phyloP scores from a whole-genome alignment of 2,113 vertebrate species.

The Megaceryle maxima region DNA sequence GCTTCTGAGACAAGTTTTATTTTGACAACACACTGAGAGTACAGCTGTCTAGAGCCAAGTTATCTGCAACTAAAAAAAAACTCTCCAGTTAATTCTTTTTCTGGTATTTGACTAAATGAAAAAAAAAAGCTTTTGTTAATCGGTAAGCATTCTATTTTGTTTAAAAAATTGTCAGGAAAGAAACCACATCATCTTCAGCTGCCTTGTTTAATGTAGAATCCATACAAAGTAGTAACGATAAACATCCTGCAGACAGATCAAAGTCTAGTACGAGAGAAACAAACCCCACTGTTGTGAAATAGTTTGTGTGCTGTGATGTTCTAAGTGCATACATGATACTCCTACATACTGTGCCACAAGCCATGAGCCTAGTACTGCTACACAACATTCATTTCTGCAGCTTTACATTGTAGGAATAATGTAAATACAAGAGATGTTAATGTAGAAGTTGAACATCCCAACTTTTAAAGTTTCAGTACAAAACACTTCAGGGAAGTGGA shows the following conservation, averaged over 20 bases:
- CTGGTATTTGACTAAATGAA: not conserved
- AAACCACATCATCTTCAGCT: not conserved
- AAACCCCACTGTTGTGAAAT: not conserved
- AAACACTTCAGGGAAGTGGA: not conserved
- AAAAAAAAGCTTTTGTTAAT: not conserved
- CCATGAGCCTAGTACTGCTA: not conserved
- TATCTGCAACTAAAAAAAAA: not conserved
- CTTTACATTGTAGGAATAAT: not conserved
- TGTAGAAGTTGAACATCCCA: not conserved
- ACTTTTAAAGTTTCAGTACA: not conserved
- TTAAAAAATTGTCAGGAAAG: not conserved
- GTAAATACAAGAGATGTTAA: not conserved
- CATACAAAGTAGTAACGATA: not conserved
- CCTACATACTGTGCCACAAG: not conserved
- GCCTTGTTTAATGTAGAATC: not conserved
- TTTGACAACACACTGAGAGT: not conserved
- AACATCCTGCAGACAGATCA: not conserved
- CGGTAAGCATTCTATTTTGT: not conserved
- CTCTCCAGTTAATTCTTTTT: not conserved
- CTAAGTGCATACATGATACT: not conserved
- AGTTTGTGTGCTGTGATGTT: not conserved
- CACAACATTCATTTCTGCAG: not conserved
- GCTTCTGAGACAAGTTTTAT: not conserved
- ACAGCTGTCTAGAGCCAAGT: constrained; percentile 12
- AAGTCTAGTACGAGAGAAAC: not conserved